These are phyloP conservation scores for Mixornis gularis DNA, from an alignment of 2,113 vertebrate genomes.

Conservation along the genomic window DNA sequence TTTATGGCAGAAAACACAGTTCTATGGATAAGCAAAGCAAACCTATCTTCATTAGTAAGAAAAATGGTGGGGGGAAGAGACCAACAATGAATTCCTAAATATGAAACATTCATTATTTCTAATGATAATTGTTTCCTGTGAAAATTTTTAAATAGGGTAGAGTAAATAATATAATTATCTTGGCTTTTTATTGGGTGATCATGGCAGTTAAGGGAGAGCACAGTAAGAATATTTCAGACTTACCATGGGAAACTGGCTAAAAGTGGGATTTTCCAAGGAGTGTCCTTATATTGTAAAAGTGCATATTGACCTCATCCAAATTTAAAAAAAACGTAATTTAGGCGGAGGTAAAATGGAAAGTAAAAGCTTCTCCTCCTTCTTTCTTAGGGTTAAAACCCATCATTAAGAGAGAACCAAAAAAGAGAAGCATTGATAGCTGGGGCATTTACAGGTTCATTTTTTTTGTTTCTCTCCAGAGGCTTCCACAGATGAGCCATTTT, in stretches of 20 bases:
- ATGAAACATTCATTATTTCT: neutral
- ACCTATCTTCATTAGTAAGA: neutral
- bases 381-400: neutral
- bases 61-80: neutral
- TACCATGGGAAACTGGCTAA: neutral
- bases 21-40: neutral
- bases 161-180: neutral
- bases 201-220: neutral
- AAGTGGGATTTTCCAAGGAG: neutral
- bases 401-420: neutral
- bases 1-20: neutral
- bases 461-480: neutral
- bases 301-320: neutral
- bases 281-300: neutral
- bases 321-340: neutral
- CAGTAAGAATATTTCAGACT: neutral
- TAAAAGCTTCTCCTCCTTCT: neutral
- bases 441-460: neutral
- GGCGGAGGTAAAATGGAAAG: neutral
- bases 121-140: neutral
- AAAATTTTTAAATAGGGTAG: neutral
- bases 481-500: neutral
- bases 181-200: neutral
- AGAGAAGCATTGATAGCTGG: neutral
- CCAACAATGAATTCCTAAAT: neutral